Conservation (phyloP, 2,113 vertebrate genomes). For the Gambusia holbrooki region DNA sequence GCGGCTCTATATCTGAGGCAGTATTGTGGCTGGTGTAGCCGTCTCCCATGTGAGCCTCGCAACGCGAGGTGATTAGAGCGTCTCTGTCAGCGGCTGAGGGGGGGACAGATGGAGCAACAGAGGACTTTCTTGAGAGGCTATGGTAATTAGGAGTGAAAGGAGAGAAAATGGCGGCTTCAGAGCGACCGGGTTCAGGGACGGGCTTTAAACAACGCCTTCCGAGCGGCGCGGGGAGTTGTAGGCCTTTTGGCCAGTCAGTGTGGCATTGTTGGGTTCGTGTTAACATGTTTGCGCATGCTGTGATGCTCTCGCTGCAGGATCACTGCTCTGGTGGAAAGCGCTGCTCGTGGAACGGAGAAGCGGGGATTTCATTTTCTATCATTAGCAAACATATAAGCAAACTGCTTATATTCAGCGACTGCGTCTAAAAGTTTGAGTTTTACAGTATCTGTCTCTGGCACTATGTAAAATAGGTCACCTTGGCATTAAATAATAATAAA, state of each 20-base stretch:
- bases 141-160: constrained; percentile 82
- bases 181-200: constrained; percentile 73
- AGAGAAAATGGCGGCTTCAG: constrained; percentile 73
- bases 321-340: constrained; percentile 16
- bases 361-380: not conserved
- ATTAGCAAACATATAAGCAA: not conserved
- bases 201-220: constrained; percentile 73
- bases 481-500: too few relatives aligned
- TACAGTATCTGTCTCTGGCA: not conserved
- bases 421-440: not conserved
- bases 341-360: not conserved
- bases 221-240: constrained; percentile 63
- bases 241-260: constrained; percentile 72
- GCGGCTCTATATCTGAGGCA: constrained; percentile 67
- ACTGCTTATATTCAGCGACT: not conserved
- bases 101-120: constrained; percentile 84
- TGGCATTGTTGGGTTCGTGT: constrained; percentile 73
- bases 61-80: constrained; percentile 81
- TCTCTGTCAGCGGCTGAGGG: constrained; percentile 70
- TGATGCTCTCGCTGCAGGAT: constrained; percentile 42
- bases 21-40: constrained; percentile 70
- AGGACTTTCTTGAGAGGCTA: constrained; percentile 79
- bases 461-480: not conserved
- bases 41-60: constrained; percentile 76
- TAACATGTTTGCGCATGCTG: constrained; percentile 70